Evolutionary conservation across 2,113 vertebrate species (phyloP).

Genomic region (Loxodonta africana): DNA sequence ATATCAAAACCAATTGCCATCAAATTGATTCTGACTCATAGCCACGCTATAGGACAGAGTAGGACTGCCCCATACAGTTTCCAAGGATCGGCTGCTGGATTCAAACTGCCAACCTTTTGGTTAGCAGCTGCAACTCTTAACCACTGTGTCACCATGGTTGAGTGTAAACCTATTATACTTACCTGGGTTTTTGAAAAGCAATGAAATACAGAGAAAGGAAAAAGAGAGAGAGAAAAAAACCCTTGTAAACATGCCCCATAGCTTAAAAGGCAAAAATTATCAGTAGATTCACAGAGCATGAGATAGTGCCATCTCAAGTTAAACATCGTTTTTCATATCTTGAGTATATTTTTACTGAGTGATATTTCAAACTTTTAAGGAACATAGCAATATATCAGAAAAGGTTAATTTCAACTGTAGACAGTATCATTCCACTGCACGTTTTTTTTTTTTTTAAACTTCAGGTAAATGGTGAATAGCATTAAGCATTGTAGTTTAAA

Average conservation of each 20-base stretch:
- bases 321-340: conserved; percentile 52
- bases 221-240: neutral
- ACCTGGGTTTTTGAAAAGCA: neutral
- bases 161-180: too few species aligned
- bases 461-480: neutral
- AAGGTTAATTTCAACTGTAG: conserved; percentile 36
- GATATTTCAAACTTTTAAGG: conserved; percentile 11
- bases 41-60: too few species aligned
- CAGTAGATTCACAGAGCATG: neutral
- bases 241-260: neutral
- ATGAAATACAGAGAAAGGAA: neutral
- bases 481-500: conserved; percentile 42
- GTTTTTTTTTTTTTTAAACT: conserved; percentile 35
- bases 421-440: neutral
- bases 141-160: too few species aligned
- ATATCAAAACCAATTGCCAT: too few species aligned
- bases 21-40: too few species aligned
- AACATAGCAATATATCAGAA: conserved; percentile 14
- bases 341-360: conserved; percentile 42
- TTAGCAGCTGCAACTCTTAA: too few species aligned
- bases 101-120: too few species aligned
- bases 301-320: conserved; percentile 14
- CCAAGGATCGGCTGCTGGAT: too few species aligned
- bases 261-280: conserved; percentile 39
- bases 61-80: too few species aligned